phyloP scores from a whole-genome alignment of 2,113 vertebrate genomes.

The Spea bombifrons region DNA sequence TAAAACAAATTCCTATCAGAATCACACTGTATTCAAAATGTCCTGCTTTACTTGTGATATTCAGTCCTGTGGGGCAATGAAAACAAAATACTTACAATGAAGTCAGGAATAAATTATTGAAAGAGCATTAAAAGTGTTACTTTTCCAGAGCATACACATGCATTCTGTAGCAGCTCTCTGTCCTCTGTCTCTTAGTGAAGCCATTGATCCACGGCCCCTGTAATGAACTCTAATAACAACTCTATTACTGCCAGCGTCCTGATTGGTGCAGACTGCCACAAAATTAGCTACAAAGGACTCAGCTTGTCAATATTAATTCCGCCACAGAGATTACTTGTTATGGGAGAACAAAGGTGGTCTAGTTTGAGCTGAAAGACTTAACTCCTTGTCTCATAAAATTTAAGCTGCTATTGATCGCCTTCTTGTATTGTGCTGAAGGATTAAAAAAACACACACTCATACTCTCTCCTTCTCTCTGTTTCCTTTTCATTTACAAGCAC shows the following conservation, averaged over 20 bases:
- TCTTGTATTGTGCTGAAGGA: conserved; percentile 68
- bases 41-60: too few relatives aligned
- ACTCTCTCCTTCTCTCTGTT: conserved; percentile 20
- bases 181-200: conserved; percentile 72
- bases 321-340: conserved; percentile 78
- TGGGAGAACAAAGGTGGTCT: conserved; percentile 86
- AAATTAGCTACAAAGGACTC: conserved; percentile 87
- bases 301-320: conserved; percentile 86
- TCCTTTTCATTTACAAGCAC: conserved; percentile 27
- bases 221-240: conserved; percentile 91
- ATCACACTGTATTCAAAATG: too few relatives aligned
- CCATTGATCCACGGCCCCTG: conserved; percentile 81
- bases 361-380: conserved; percentile 73
- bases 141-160: conserved; percentile 67
- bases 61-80: too few relatives aligned
- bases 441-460: conserved; percentile 56
- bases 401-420: conserved; percentile 82
- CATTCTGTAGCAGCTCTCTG: conserved; percentile 62
- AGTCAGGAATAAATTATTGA: conserved; percentile 58
- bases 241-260: conserved; percentile 77
- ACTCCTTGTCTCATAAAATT: conserved; percentile 86
- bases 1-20: too few relatives aligned
- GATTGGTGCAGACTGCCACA: conserved; percentile 80
- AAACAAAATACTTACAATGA: conserved; percentile 48
- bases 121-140: conserved; percentile 63